phyloP scores from a whole-genome alignment of 2,888 invertebrate species.

The Punctoribates punctum region DNA sequence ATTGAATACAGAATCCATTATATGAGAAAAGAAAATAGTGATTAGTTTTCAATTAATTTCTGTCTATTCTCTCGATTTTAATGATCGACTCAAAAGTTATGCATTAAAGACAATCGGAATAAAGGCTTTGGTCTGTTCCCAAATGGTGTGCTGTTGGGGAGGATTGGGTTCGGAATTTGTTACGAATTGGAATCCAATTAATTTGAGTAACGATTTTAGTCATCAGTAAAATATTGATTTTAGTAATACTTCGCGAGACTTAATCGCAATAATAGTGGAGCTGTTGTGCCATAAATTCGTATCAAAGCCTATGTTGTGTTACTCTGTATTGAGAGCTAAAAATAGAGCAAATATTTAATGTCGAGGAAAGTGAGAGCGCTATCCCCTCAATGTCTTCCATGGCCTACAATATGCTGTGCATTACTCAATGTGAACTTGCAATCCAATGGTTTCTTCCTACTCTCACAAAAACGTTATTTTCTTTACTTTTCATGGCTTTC shows the following conservation, averaged over 20 bases:
- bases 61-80: too few relatives aligned
- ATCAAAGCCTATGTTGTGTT: conserved; percentile 16
- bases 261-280: conserved; percentile 12
- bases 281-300: conserved; percentile 8
- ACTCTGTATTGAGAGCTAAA: conserved; percentile 22
- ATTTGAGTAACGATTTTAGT: conserved; percentile 1
- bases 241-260: background rate
- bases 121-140: too few relatives aligned
- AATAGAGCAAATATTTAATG: conserved; percentile 28
- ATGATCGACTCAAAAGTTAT: too few relatives aligned
- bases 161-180: background rate
- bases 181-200: conserved; percentile 1
- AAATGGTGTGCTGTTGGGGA: too few relatives aligned
- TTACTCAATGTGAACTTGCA: background rate
- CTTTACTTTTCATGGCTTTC: background rate
- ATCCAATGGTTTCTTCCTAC: background rate
- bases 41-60: too few relatives aligned
- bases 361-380: background rate
- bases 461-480: background rate
- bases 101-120: too few relatives aligned
- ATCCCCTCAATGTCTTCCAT: background rate
- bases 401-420: background rate
- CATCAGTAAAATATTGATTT: background rate
- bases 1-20: background rate
- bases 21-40: background rate